These are phyloP conservation scores for Clarias gariepinus DNA, from an alignment of 2,113 vertebrate species.

Conservation along the genomic window DNA sequence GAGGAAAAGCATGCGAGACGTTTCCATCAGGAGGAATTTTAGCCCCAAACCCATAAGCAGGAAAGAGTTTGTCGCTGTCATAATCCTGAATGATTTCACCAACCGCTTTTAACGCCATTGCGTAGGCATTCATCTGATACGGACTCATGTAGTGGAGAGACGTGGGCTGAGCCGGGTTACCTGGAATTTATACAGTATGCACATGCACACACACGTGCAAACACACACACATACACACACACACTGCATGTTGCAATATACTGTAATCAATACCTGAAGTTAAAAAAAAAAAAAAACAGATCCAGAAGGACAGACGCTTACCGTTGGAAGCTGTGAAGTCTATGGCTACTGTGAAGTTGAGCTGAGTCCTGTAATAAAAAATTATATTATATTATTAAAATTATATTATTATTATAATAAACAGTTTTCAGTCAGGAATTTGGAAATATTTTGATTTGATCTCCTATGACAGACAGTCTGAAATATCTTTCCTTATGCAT, in stretches of 20 bases:
- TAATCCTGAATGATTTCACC: conserved; percentile 99
- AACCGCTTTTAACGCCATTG: conserved; percentile 96
- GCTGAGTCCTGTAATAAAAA: conserved; percentile 81
- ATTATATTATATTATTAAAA: no score
- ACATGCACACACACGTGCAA: conserved; percentile 16
- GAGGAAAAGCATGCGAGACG: conserved; percentile 93
- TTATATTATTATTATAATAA: no score
- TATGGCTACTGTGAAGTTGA: conserved; percentile 98
- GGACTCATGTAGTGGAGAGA: conserved; percentile 97
- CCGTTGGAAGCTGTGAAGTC: conserved; percentile 98
- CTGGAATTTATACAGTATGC: conserved; percentile 62
- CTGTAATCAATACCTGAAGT: background rate
- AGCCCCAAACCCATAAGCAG: conserved; percentile 95
- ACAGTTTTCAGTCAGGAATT: background rate
- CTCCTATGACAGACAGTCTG: background rate
- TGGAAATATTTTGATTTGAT: background rate
- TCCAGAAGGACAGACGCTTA: conserved; percentile 64
- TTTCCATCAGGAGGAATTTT: conserved; percentile 95
- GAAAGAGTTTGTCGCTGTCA: conserved; percentile 98
- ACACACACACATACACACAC: conserved; percentile 21
- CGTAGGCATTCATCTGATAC: conserved; percentile 97
- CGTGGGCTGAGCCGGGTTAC: conserved; percentile 93
- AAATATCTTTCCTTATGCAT: background rate
- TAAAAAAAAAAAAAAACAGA: background rate
- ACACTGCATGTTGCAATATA: background rate